A percentile compares a stretch with the other conserved stretches of the same genome.
Conservation (phyloP, 2,113 vertebrate genomes). For the Donacobius atricapilla region DNA sequence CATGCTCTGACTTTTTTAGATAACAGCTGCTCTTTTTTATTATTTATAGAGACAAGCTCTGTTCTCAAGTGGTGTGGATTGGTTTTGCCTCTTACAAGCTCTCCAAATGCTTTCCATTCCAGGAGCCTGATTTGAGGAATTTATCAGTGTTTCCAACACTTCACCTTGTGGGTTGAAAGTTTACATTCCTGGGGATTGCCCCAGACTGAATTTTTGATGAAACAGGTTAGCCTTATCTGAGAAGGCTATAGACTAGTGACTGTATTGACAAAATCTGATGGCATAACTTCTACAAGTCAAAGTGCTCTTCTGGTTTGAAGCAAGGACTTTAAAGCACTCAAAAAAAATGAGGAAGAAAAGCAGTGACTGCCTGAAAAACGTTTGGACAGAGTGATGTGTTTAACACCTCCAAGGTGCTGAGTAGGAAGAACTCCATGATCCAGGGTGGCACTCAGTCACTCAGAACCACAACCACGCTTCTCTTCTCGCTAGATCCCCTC, state of each 20-base stretch:
- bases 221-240: background rate
- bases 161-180: background rate
- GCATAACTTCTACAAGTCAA: background rate
- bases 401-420: background rate
- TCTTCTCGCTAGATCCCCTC: background rate
- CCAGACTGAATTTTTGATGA: conserved; percentile 8
- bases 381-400: background rate
- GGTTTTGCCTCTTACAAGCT: background rate
- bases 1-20: background rate
- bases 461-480: background rate
- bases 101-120: conserved; percentile 49
- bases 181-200: background rate
- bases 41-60: conserved; percentile 34
- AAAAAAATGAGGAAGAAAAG: conserved; percentile 37
- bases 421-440: background rate
- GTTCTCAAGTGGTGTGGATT: background rate
- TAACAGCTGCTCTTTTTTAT: conserved; percentile 38
- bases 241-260: background rate
- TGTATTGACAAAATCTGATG: background rate
- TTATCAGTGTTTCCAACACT: background rate
- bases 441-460: background rate
- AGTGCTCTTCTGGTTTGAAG: background rate
- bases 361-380: fast-evolving
- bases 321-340: background rate
- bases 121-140: conserved; percentile 3